Conservation (phyloP, 2,113 vertebrate species). For the Ictalurus punctatus region DNA sequence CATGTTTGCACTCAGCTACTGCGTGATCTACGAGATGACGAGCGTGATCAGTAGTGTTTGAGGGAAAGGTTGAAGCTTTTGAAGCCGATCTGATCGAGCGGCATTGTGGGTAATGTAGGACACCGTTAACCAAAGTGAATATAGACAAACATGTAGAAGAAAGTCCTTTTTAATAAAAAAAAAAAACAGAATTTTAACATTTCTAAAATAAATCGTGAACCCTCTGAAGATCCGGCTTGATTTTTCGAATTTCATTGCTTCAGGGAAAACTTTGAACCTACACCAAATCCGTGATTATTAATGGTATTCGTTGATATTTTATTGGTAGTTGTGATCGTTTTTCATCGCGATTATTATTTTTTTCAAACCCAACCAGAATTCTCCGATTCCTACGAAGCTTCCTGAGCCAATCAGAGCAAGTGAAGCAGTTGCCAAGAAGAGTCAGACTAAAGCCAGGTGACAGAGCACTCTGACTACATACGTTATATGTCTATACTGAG, state of each 20-base stretch:
- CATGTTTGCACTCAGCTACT: neutral
- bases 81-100: neutral
- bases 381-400: conserved; percentile 87
- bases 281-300: neutral
- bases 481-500: neutral
- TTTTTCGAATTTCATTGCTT: neutral
- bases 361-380: conserved; percentile 75
- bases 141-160: neutral
- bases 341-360: neutral
- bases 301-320: neutral
- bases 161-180: neutral
- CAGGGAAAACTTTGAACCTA: neutral
- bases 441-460: conserved; percentile 95
- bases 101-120: neutral
- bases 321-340: neutral
- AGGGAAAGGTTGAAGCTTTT: neutral
- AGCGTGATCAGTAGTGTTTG: neutral
- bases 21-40: neutral
- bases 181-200: neutral
- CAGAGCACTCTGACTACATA: conserved; percentile 4
- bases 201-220: neutral
- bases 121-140: neutral
- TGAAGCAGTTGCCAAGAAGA: conserved; percentile 96
- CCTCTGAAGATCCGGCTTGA: neutral
- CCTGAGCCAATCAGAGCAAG: conserved; percentile 94